phyloP scores from a whole-genome alignment of 2,888 invertebrate genomes.

The Leptopterna dolabrata region DNA sequence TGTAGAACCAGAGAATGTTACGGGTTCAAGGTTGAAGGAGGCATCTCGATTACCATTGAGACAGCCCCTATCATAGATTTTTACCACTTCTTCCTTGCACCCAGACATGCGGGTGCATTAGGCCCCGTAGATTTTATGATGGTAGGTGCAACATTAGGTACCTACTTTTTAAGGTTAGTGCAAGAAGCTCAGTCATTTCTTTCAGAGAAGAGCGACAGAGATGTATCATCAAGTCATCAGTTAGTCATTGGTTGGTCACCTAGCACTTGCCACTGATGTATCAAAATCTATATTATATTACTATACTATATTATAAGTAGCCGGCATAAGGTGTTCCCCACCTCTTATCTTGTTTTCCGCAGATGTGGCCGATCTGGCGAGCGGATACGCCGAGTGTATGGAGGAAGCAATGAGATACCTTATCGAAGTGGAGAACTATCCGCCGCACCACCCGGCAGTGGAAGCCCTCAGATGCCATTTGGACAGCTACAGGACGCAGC shows the following conservation, averaged over 20 bases:
- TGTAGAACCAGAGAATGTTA: too few relatives aligned
- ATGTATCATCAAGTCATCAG: too few relatives aligned
- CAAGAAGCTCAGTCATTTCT: too few relatives aligned
- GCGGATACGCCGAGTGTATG: constrained; percentile 65
- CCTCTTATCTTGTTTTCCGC: neutral
- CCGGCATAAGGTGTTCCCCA: too few relatives aligned
- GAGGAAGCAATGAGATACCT: constrained; percentile 65
- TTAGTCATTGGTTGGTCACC: too few relatives aligned
- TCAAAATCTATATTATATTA: too few relatives aligned
- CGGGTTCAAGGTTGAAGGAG: too few relatives aligned
- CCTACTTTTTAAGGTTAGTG: neutral
- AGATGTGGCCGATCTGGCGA: constrained; percentile 64
- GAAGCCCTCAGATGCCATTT: constrained; percentile 64
- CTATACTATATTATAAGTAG: too few relatives aligned
- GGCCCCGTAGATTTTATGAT: neutral
- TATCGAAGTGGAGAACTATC: constrained; percentile 64
- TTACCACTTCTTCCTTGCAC: neutral
- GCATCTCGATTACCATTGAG: neutral
- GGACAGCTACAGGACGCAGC: constrained; percentile 60
- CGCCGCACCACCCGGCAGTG: constrained; percentile 64
- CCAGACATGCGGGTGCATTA: neutral
- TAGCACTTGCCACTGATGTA: too few relatives aligned
- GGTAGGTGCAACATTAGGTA: too few relatives aligned
- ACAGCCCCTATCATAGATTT: neutral
- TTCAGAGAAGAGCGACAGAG: too few relatives aligned